Evolutionary conservation across 2,113 vertebrate species (phyloP), one percentile per base, ranked within the genome.

Genomic region (Stigmatopora argus): DNA sequence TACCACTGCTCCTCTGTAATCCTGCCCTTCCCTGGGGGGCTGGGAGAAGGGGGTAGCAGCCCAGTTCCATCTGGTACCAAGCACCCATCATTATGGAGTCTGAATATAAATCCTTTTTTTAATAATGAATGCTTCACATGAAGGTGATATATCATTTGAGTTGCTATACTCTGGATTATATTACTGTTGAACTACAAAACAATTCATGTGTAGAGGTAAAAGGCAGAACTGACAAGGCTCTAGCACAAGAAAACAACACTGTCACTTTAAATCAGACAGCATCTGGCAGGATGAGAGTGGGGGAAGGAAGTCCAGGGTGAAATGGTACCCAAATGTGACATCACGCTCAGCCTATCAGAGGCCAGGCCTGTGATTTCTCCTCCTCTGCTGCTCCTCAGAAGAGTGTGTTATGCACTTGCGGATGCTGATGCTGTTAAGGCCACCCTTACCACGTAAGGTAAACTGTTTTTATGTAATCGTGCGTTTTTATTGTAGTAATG

Each of bases 241-340:
- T 66, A 47, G 13, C 51, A 66, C 63, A 79, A 19, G 48, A 83
- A 85, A 80, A 74, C 62, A 81, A 67, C 78, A 3, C 83, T 88
- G 62, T 85, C 72, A 62, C 80, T 89, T 89, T 89, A 89, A 89
- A 81, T 65, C 19, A 8, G 46, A 38, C 76, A 78, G 83, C 78
- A 73, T 85, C 86, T 79, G 67, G 66, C 60, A 61, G 70, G 74
- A 70, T 69, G 68, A 67, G 77, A 55, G 64, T 64, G 64, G 65
- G 62, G 77, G 77, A 44, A 62, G 68, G 48, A 53, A 62, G 9
- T 67, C 65, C 61, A 69, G 51, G 74, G 62, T 73, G 66, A 72
- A 73, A 79, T 64, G 81, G 78, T 84, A 83, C 84, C 81, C 62
- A 77, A 5, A 71, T 80, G 73, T 88, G 88, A 88, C 86, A 86